Evolutionary conservation across 2,113 vertebrate species (phyloP), one percentile per base, ranked within the genome.

Genomic region (Pantherophis guttatus): DNA sequence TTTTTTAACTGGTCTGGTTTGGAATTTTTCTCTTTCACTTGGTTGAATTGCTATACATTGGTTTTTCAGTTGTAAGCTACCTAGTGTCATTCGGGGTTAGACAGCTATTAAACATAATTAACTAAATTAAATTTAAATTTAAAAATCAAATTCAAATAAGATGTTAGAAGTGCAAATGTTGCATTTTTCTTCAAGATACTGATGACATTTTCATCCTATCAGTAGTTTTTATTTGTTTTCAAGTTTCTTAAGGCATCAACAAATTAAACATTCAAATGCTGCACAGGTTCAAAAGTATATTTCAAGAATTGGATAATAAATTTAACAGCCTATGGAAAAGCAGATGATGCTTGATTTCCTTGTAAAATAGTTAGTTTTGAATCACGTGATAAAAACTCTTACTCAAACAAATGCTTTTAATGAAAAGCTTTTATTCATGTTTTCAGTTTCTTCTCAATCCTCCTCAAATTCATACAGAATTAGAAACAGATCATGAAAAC

Each of bases 311-410:
- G 17, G 19, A 44, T 81, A 52, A 93, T 91, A 39, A 89, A 65
- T 12, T 0, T 0, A 1, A 19, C 90, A 44, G 93, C 92, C 3
- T 52, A 26, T 62, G 54, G 23, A 90, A 93, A 17, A 86, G 6
- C 39, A 58, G 33, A 81, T 48, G 59, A 86, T 33, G 93, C 75
- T 87, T 89, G 93, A 54, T 88, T 89, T 70, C 55, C 86, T 91
- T 6, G 86, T 91, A 70, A 48, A 81, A 94, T 21, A 92, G 65
- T 1, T 19, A 95, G 8, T 95, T 95, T 90, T 13, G 13, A 87
- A 93, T 91, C 95, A 95, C 59, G 93, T 90, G 70, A 54, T 39
- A 26, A 86, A 90, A 62, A 90, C 86, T 65, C 29, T 62, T 21
- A 50, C 59, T 57, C 1, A 94, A 95, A 92, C 93, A 94, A 19